Evolutionary conservation across 2,797 vertebrate species (phyloP).

Genomic region (Heterohyrax brucei): DNA sequence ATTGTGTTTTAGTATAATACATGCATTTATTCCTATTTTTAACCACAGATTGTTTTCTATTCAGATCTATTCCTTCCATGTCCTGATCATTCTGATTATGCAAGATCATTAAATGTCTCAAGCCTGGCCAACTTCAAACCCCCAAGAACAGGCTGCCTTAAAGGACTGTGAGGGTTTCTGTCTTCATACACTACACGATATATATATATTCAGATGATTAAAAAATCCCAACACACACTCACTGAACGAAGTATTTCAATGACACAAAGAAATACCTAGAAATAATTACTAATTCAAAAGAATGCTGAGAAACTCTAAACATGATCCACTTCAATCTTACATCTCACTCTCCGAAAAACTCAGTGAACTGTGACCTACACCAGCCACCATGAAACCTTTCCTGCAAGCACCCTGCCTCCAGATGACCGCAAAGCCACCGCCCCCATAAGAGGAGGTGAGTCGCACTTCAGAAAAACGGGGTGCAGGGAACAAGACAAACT

Average conservation of each 20-base stretch:
- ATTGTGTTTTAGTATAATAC: background rate
- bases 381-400: slow-evolving; percentile 21
- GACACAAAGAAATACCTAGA: background rate
- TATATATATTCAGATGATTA: slow-evolving; percentile 20
- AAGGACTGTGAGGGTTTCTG: slow-evolving; percentile 45
- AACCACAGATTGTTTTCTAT: slow-evolving; percentile 31
- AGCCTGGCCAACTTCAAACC: background rate
- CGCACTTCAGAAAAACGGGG: slow-evolving; percentile 49
- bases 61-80: background rate
- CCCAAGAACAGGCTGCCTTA: background rate
- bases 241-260: slow-evolving; percentile 21
- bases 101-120: background rate
- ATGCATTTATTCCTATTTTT: slow-evolving; percentile 31
- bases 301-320: slow-evolving; percentile 32
- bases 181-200: slow-evolving; percentile 32
- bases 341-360: slow-evolving; percentile 14
- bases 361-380: slow-evolving; percentile 22
- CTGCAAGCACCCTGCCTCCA: slow-evolving; percentile 9
- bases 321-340: background rate
- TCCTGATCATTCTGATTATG: slow-evolving; percentile 12
- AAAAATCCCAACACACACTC: background rate
- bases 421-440: slow-evolving; percentile 58
- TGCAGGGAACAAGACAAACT: slow-evolving; percentile 61
- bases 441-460: slow-evolving; percentile 32
- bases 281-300: slow-evolving; percentile 48